Base-by-base conservation (phyloP, 37 sponge, comb jelly and placozoan species). In the Eunapius fragilis region DNA sequence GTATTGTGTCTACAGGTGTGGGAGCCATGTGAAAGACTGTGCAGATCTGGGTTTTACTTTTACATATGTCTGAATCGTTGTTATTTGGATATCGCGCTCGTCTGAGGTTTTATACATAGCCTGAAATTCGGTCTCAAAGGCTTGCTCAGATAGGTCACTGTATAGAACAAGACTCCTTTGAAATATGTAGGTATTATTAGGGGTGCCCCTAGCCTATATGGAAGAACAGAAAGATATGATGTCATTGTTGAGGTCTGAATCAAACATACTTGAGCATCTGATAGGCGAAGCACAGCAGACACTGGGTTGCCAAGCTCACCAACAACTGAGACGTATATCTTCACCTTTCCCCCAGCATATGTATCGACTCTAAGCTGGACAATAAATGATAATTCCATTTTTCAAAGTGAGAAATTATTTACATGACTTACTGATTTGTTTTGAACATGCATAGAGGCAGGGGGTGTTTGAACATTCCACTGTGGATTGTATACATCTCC, bases 341-440 rank as follows among this genome's bases (percentile, higher is more conserved):
- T n/a, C 25, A 80, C 4, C 26, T 27, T 48, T 17, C 67, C 27
- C 2, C 80, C 80, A 80, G 80, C 68, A 80, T 80, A 80, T 67
- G 67, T 31, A 22, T 5, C 5, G 6, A 80, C 28, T 10, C 67
- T 19, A 10, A 19, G 58, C 58, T 58, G 14, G 1, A 58, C 1
- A 19, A 17, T 58, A 41, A 9, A 58, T 12, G 58, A 58, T 17
- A 58, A 58, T 58, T 12, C 58, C 2, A 1, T 58, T 19, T 58
- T 17, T 13, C 14, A 19, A 1, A 58, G 58, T 58, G 14, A 58
- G 58, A 58, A 17, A 41, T 3, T 41, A 6, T 9, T 41, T 41
- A 41, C 6, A 58, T 11, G 22, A 41, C 78, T 36, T 34, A 77
- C 78, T 35, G 35, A 41, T 37, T 35, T 7, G 27, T 77, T 34